Evolutionary conservation across 2,888 invertebrate species (phyloP).

Genomic region (Liopterus haemorrhoidalis): DNA sequence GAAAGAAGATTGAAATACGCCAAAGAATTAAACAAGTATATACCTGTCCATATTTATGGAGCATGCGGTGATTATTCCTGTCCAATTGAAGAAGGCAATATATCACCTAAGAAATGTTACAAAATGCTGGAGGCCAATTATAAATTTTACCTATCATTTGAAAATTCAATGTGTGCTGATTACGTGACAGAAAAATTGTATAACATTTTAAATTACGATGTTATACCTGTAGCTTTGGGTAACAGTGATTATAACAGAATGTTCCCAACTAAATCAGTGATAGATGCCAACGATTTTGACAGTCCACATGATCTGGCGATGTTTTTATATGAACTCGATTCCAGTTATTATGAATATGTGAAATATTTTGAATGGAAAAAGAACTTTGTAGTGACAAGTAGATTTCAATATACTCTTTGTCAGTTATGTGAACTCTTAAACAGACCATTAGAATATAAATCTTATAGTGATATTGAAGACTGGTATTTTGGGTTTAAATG

Average conservation of each 20-base stretch:
- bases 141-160: slow-evolving; percentile 30
- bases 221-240: slow-evolving; percentile 30
- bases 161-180: slow-evolving; percentile 29
- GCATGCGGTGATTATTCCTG: slow-evolving; percentile 50
- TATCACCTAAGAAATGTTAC: too few relatives aligned
- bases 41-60: slow-evolving; percentile 60
- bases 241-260: slow-evolving; percentile 21
- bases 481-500: slow-evolving; percentile 33
- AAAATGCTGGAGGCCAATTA: slow-evolving; percentile 44
- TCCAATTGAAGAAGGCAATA: slow-evolving; percentile 29
- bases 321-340: slow-evolving; percentile 23
- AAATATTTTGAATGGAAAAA: slow-evolving; percentile 31
- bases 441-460: slow-evolving; percentile 27
- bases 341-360: slow-evolving; percentile 22
- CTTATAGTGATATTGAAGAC: slow-evolving; percentile 29
- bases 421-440: slow-evolving; percentile 35
- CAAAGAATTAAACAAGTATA: slow-evolving; percentile 49
- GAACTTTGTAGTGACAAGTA: slow-evolving; percentile 12
- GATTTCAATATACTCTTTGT: slow-evolving; percentile 4
- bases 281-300: slow-evolving; percentile 25
- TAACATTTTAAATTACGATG: slow-evolving; percentile 18
- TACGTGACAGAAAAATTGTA: slow-evolving; percentile 31
- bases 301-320: slow-evolving; percentile 22
- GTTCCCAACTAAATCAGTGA: slow-evolving; percentile 27
- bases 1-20: slow-evolving; percentile 47